Evolutionary conservation across 1,140 invertebrate species (phyloP), one percentile per base, ranked within the genome.

Genomic region (Drosophila saltans): DNA sequence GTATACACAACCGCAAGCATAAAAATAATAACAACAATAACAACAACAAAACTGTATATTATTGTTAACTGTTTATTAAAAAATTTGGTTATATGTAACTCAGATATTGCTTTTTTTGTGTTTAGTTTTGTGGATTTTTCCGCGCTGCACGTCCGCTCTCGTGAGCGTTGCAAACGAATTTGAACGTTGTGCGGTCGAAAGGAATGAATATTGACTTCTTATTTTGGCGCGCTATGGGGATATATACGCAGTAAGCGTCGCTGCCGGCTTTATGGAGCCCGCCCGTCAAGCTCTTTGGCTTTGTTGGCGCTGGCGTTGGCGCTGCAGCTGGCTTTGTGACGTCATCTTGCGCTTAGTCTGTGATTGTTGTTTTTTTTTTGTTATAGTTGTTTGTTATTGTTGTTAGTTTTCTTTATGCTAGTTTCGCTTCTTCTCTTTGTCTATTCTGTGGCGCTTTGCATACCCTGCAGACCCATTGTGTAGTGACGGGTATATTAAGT

Each of bases 81-180:
- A 61, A 40, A 61, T 63, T 72, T 30, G 33, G 56, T 9, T 72
- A 72, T 52, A 45, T 74, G 6, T 36, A 36, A 36, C 66, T 72
- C 21, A 43, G 56, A 73, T 67, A 59, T 62, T 24, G 8, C 10
- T 30, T 69, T 60, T 56, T 73, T 65, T 62, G 45, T 43, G 36
- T 2, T 45, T 43, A 9, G 10, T 40, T 65, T 45, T 56, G 57
- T 11, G 62, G 78, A 85, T 69, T 89, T 75, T 79, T 83, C 77
- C 90, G 90, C 86, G 85, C 79, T 78, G 68, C 82, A 91, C 90
- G 90, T 90, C 90, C 90, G 90, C 90, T 91, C 90, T 81, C 83
- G 75, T 89, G 90, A 91, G 90, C 90, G 83, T 76, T 90, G 78
- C 83, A 89, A 91, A 91, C 90, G 85, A 90, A 84, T 89, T 89